Evolutionary conservation across 1,140 invertebrate species (phyloP).

Genomic region (Matsumurasca onukii): DNA sequence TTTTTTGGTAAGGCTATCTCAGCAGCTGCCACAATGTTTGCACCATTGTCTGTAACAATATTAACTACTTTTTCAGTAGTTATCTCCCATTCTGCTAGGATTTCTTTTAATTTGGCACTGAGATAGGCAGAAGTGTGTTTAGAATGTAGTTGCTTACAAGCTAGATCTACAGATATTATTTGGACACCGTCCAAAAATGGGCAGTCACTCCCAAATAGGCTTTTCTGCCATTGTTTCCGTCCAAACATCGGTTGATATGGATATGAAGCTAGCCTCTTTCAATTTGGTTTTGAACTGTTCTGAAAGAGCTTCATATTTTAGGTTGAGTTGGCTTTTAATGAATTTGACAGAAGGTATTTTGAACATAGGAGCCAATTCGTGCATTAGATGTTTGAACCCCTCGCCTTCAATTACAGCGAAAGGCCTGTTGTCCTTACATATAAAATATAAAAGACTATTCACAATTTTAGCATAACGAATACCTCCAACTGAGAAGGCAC

Average conservation of each 20-base stretch:
- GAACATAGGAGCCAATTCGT: conserved; percentile 23
- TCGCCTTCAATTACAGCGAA: conserved; percentile 11
- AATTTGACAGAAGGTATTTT: conserved; percentile 19
- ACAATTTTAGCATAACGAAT: background rate
- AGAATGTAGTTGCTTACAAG: conserved; percentile 32
- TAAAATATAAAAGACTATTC: conserved; percentile 10
- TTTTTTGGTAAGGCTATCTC: background rate
- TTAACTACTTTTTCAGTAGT: conserved; percentile 43
- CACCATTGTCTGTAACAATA: conserved; percentile 46
- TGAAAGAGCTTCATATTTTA: conserved; percentile 21
- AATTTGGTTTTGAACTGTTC: background rate
- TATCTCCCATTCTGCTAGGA: conserved; percentile 44
- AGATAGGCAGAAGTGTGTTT: conserved; percentile 44
- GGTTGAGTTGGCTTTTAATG: conserved; percentile 1
- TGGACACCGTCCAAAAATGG: conserved; percentile 9
- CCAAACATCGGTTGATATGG: conserved; percentile 15
- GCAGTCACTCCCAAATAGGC: conserved; percentile 26
- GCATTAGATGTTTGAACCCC: conserved; percentile 17
- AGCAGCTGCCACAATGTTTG: conserved; percentile 44
- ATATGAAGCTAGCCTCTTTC: background rate
- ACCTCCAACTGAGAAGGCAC: conserved; percentile 1
- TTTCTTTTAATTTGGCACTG: conserved; percentile 38
- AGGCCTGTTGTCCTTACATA: conserved; percentile 21
- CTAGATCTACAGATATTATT: conserved; percentile 26
- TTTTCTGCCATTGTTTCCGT: conserved; percentile 22